Evolutionary conservation across 2,888 invertebrate species (phyloP), one percentile per base, ranked within the genome.

Genomic region (Hyppa rectilinea): DNA sequence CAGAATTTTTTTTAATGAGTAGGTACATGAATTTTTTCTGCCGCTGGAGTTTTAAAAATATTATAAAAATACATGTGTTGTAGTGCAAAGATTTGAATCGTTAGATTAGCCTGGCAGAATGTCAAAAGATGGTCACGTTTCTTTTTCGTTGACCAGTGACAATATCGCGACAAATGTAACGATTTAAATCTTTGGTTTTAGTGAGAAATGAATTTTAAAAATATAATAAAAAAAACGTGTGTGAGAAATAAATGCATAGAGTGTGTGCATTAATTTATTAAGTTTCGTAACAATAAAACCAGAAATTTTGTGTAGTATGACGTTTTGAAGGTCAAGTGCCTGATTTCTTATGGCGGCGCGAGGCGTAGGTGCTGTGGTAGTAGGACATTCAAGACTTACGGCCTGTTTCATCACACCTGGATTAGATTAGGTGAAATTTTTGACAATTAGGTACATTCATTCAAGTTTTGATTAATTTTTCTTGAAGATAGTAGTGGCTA

Each of bases 301-400:
- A 14, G 4, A 12, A 43, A 43, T 68, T n/a, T n/a, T n/a, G n/a
- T 36, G 2, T 52, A 17, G 2, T 38, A 31, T 6, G 9, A 20
- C 2, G 14, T 38, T 60, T 23, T 53, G 17, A n/a, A 29, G 4
- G 53, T 47, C 4, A 31, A 38, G 52, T 58, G 64, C 62, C 68
- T 56, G 77, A n/a, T 14, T 53, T 14, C 4, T 34, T 1, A 62
- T 50, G 78, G 75, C 78, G 78, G 78, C 78, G 78, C 78, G 71
- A 70, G 75, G 78, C 78, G 75, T 71, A 52, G 59, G 53, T 40
- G 62, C 40, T 45, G 26, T 34, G 34, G 36, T 47, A 26, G 2
- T 7, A 36, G 47, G 60, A 34, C 65, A 10, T n/a, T 38, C 17
- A 26, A 23, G 29, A 36, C 23, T 20, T 23, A 17, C 14, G 23